Evolutionary conservation across 2,797 vertebrate species (phyloP), one percentile per base, ranked within the genome.

Genomic region (Argyrosomus regius): DNA sequence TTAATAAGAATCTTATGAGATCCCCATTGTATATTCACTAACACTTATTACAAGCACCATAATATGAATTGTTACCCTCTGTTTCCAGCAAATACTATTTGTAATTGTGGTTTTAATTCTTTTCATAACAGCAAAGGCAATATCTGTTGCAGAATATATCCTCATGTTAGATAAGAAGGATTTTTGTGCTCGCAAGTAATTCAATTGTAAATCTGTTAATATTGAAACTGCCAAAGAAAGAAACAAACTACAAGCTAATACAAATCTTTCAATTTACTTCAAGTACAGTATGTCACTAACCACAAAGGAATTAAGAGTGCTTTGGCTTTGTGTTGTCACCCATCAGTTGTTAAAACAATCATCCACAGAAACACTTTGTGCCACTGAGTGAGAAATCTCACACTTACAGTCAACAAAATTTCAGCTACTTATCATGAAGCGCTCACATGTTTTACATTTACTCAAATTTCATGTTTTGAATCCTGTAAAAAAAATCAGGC

Each of bases 301-400:
- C 18, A 58, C 48, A 56, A 17, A 35, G 22, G 26, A 72, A 24
- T 69, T 46, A 31, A 69, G 8, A 48, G 28, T 45, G 46, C 22
- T 70, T 76, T 57, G 26, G 39, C 12, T 78, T 79, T 74, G 56
- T 60, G n/a, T 52, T 67, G 41, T 73, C 61, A 28, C 2, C 28
- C 50, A 52, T 53, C 58, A 24, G 53, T 35, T 71, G 63, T 24
- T 71, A 56, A 17, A 49, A 53, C 46, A 72, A 26, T 53, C 24
- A 74, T 64, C 10, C 43, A 52, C 59, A 22, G 31, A 60, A 60
- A 59, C 31, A 65, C 43, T 49, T 63, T 46, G 10, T 53, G n/a
- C 35, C 3, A 5, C 50, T 66, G 20, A n/a, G n/a, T 18, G 54
- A 71, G 17, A 65, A 73, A 60, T 43, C 48, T 80, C 24, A 72